These are phyloP conservation scores for Scotopteryx bipunctaria DNA, from an alignment of 2,888 invertebrate genomes.

Conservation along the genomic window DNA sequence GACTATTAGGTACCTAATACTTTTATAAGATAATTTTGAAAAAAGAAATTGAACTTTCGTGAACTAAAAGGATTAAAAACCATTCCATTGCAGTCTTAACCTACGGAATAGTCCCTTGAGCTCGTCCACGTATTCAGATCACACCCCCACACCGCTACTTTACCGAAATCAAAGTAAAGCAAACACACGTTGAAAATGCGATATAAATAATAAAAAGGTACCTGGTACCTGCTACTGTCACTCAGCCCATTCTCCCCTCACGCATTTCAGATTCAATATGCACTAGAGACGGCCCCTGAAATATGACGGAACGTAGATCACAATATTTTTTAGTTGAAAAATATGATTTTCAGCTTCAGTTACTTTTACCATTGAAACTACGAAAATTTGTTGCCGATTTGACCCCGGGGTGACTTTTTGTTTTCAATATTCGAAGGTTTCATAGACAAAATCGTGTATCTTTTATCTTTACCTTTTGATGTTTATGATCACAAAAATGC, in stretches of 20 bases:
- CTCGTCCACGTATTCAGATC: conserved; percentile 71
- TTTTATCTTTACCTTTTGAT: too few species aligned
- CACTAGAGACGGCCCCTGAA: conserved; percentile 64
- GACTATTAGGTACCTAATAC: too few species aligned
- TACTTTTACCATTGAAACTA: not conserved
- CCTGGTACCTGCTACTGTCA: conserved; percentile 64
- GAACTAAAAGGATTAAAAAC: too few species aligned
- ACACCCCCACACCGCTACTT: conserved; percentile 75
- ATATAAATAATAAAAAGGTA: conserved; percentile 82
- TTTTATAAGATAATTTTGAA: too few species aligned
- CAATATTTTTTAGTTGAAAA: conserved; percentile 1
- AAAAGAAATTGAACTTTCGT: too few species aligned
- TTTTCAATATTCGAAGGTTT: too few species aligned
- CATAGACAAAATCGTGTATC: too few species aligned
- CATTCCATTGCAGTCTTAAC: conserved; percentile 20
- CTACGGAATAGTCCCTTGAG: conserved; percentile 25
- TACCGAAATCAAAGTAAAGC: conserved; percentile 80
- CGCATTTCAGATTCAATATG: conserved; percentile 80
- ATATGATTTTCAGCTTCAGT: not conserved
- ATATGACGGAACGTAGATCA: conserved; percentile 60
- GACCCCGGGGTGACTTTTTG: not conserved
- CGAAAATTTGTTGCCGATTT: not conserved
- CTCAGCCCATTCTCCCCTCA: conserved; percentile 68
- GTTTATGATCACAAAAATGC: too few species aligned
- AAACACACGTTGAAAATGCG: conserved; percentile 83